Percentiles rank a stretch among this genome's conserved stretches.
Evolutionary conservation across 1,140 invertebrate species (phyloP).

Genomic region (Leptinotarsa undecemlineata): DNA sequence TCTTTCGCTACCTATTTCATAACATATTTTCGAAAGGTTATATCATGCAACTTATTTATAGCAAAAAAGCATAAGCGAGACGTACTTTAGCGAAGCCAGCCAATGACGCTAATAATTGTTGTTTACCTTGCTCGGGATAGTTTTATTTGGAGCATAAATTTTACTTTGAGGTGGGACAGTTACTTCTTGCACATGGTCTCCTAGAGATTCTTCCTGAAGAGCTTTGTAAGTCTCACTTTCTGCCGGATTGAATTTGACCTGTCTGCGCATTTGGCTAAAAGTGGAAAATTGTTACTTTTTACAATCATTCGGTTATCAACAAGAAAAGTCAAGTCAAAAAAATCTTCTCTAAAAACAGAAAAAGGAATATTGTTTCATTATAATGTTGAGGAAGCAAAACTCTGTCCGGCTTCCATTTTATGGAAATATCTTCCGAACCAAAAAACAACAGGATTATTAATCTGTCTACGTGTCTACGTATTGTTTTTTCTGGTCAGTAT

Average conservation of each 20-base stretch:
- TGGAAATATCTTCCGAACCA: too few relatives aligned
- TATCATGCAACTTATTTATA: constrained; percentile 3
- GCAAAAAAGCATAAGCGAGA: constrained; percentile 21
- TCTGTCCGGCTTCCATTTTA: too few relatives aligned
- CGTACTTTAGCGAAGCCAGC: constrained; percentile 32
- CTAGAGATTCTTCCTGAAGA: constrained; percentile 73
- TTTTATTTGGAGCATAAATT: constrained; percentile 68
- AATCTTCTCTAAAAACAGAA: too few relatives aligned
- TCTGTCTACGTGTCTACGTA: too few relatives aligned
- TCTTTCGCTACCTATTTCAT: background rate
- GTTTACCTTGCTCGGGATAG: constrained; percentile 39
- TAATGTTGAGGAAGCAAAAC: too few relatives aligned
- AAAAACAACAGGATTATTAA: too few relatives aligned
- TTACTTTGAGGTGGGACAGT: constrained; percentile 70
- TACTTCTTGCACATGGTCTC: constrained; percentile 68
- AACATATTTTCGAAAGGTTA: background rate
- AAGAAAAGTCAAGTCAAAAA: too few relatives aligned
- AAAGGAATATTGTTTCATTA: too few relatives aligned
- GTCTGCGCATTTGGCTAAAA: constrained; percentile 51
- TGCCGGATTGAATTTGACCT: constrained; percentile 77
- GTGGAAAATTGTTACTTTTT: background rate
- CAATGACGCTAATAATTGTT: constrained; percentile 28
- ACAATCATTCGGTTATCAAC: too few relatives aligned
- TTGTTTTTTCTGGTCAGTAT: too few relatives aligned
- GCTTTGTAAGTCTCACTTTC: constrained; percentile 84